Evolutionary conservation across 2,113 vertebrate species (phyloP).

Genomic region (Pionites leucogaster): DNA sequence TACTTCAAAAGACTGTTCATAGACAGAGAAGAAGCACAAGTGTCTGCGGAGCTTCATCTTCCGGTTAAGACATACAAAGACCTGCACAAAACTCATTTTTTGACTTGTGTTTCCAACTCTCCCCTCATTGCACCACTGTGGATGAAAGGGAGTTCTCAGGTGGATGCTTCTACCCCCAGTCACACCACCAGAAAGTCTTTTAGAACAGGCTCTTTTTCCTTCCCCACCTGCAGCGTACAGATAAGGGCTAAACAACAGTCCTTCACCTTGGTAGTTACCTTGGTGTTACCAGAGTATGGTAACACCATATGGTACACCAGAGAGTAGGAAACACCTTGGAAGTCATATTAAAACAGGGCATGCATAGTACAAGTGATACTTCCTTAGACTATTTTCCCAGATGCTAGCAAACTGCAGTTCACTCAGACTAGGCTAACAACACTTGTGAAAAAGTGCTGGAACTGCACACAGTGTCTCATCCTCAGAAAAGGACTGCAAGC

Average conservation of each 20-base stretch:
- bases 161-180: not conserved
- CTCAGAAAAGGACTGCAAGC: not conserved
- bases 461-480: rapidly evolving
- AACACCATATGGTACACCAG: not conserved
- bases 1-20: not conserved
- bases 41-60: not conserved
- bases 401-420: not conserved
- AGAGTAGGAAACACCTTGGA: not conserved
- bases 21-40: not conserved
- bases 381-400: not conserved
- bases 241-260: not conserved
- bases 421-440: not conserved
- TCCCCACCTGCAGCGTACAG: not conserved
- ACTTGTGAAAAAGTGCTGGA: not conserved
- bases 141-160: not conserved
- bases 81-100: not conserved
- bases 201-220: not conserved
- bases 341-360: not conserved
- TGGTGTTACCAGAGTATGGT: not conserved
- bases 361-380: not conserved
- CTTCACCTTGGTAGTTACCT: not conserved
- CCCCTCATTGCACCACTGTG: not conserved
- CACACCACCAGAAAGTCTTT: not conserved
- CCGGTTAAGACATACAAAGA: not conserved
- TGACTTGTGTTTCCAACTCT: not conserved